Base-by-base conservation (phyloP, 2,113 vertebrate species). In the Nannobrachium achirus region DNA sequence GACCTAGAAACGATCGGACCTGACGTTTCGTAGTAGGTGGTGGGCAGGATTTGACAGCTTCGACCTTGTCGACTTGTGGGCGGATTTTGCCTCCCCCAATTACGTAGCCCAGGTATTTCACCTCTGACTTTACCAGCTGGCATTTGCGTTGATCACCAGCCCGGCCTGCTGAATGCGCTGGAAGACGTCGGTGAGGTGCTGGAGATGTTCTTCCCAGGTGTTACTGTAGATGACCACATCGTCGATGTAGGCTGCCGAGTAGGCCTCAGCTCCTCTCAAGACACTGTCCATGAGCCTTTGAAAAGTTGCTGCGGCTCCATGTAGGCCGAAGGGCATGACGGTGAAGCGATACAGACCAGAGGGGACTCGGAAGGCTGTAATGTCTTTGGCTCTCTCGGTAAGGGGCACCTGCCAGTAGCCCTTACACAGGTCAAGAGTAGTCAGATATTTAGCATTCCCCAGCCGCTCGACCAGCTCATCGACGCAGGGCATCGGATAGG, bases 331-430 rank as follows among this genome's bases (percentile, higher is more conserved):
- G 13, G 14, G 25, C 7, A 15, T 20, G 9, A 59, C 38, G 5
- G 25, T 40, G 39, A 59, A 59, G 10, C 15, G 38, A 10, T n/a
- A 39, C 6, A 25, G 11, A 1, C 56, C 33, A 40, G 14, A 59
- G 16, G 39, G 8, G 8, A 39, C 42, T 40, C 10, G 5, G 38
- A 59, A 59, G 8, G 4, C 38, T 14, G 11, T 59, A 14, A 42
- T 6, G 1, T 39, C 5, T 33, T 59, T 59, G 44, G 13, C 11
- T 4, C n/a, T 39, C 41, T 42, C 9, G 10, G 33, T 59, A 11
- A 39, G 57, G 6, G 57, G 10, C 8, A 41, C 39, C 14, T 41
- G 39, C 57, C 57, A 59, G 57, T 59, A 59, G 6, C 57, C 33
- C 14, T 41, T 59, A 41, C 40, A 42, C 10, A 59, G 39, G n/a